Evolutionary conservation across 1,140 invertebrate genomes (phyloP), one percentile per base, ranked within the genome.

Genomic region (Pachypsylla venusta): DNA sequence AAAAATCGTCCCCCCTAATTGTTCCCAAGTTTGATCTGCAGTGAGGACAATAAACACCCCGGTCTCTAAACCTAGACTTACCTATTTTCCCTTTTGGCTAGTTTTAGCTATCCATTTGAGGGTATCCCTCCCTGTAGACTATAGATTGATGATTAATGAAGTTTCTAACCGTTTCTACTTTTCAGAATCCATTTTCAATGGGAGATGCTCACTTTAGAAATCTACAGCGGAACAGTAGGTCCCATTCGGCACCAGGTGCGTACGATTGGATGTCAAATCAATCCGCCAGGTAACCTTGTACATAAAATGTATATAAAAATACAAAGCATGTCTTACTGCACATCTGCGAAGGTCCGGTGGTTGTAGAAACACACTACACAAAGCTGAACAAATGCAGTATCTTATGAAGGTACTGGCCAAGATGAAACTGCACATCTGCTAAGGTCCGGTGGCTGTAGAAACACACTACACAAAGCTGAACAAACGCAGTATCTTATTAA

Each of bases 201-300:
- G 63, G 63, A 5, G 62, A 57, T 60, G 20, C 64, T 56, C 57
- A 68, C 66, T 59, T 61, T 26, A 67, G 69, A 57, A 64, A 65
- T 40, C 60, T 67, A 22, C 68, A 71, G 54, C 56, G 68, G 25
- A 70, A 67, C 58, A 71, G 72, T 26, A 65, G 75, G 20, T 75
- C 73, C 2, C 70, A 73, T 61, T 75, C 73, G 7, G 74, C 74
- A 12, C 74, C 74, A 19, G 70, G 70, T 56, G 70, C 71, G 20
- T 75, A 71, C 60, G 67, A 69, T 53, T 64, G 66, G 53, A 68
- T 62, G 48, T 58, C 66, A 24, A 63, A 67, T 22, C 5, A n/a
- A 7, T 48, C 42, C 5, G n/a, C 28, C 39, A 40, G 24, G 57
- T 58, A 25, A 26, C 54, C 54, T n/a, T 55, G 54, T 25, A 55